Evolutionary conservation across 2,797 vertebrate species (phyloP), one percentile per base, ranked within the genome.

Genomic region (Macroramphosus scolopax): DNA sequence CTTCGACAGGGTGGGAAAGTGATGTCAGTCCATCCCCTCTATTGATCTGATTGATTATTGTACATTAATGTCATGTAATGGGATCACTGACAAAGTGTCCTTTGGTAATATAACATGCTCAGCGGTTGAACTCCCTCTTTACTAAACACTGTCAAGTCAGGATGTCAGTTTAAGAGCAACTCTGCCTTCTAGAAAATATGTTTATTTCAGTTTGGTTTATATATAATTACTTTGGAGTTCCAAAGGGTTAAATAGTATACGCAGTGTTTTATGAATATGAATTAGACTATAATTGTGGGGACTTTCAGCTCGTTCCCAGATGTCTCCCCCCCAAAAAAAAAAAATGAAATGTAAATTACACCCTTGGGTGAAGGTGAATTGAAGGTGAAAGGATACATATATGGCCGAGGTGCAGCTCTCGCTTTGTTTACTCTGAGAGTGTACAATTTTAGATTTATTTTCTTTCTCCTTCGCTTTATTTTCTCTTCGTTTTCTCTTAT

Each of bases 341-440:
- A 22, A 6, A 53, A 63, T 78, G 56, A 81, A 78, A 76, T 74
- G 50, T 68, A 79, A 80, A 79, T 81, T 72, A 79, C 13, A 45
- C 72, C 72, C 74, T 53, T 54, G 74, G 59, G 66, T 75, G 71
- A 68, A 63, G 62, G 53, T 72, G 53, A 72, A 66, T 62, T 69
- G 44, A 77, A 59, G 68, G 72, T 76, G 66, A 80, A 75, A 68
- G 38, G 18, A 51, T 38, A 35, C 29, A n/a, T 61, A 63, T 41
- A 67, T 67, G 64, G 20, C 35, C 56, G 17, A n/a, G 31, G 37
- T 30, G 48, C 16, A 45, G 44, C 14, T 66, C 51, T 32, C 39
- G 44, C 14, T 66, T 52, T 32, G 42, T 40, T 57, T 26, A 5
- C 16, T 16, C 31, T 44, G 20, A 29, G 25, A 66, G 46, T 12